A percentile compares a stretch with the other conserved stretches of the same genome.
Evolutionary conservation across 2,888 invertebrate species (phyloP).

Genomic region (Napeogenes inachia): DNA sequence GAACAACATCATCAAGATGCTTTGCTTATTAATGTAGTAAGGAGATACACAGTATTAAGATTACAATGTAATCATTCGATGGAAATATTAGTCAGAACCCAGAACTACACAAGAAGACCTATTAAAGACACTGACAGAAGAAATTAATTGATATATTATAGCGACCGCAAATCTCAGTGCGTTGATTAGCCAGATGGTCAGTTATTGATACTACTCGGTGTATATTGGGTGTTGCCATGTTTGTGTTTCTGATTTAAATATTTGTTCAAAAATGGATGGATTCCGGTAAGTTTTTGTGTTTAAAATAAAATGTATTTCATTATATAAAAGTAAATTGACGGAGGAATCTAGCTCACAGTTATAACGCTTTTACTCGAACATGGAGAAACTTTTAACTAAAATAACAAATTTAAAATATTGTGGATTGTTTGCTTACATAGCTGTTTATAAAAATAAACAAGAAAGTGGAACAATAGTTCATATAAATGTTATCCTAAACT

Average conservation of each 20-base stretch:
- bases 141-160: conserved; percentile 64
- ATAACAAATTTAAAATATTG: too few relatives aligned
- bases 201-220: conserved; percentile 21
- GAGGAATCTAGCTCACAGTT: too few relatives aligned
- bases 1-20: conserved; percentile 3
- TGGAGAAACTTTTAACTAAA: too few relatives aligned
- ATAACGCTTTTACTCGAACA: too few relatives aligned
- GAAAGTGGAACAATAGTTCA: too few relatives aligned
- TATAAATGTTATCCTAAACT: too few relatives aligned
- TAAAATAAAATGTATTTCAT: not conserved
- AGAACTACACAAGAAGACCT: conserved; percentile 14
- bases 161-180: conserved; percentile 49
- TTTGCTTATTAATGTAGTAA: not conserved
- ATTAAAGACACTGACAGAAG: conserved; percentile 45
- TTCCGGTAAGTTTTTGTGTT: conserved; percentile 19
- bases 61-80: not conserved
- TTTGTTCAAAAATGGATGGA: conserved; percentile 17
- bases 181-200: conserved; percentile 40
- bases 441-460: too few relatives aligned
- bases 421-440: too few relatives aligned
- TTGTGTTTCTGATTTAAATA: conserved; percentile 19
- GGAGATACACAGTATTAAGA: conserved; percentile 2
- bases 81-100: conserved; percentile 4
- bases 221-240: conserved; percentile 26
- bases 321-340: not conserved